A percentile compares a stretch with the other conserved stretches of the same genome.
Evolutionary conservation across 2,888 invertebrate genomes (phyloP).

Genomic region (Cyaniris semiargus): DNA sequence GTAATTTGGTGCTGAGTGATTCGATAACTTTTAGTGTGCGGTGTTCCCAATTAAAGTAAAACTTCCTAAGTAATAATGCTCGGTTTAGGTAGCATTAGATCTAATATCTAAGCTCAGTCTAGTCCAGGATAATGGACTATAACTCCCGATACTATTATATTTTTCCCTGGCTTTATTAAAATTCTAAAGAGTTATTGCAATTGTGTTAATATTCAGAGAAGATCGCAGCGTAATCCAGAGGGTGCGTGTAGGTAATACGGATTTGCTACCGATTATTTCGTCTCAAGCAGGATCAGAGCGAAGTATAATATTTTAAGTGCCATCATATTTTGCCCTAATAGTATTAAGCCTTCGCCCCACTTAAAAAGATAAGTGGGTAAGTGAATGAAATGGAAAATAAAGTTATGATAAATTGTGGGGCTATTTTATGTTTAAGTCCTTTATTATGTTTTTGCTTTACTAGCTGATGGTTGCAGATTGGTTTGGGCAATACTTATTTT

Average conservation of each 20-base stretch:
- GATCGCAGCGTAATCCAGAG: not conserved
- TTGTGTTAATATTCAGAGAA: not conserved
- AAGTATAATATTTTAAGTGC: not conserved
- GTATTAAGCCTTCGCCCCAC: conserved; percentile 4
- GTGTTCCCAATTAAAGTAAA: too few relatives aligned
- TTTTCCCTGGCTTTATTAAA: not conserved
- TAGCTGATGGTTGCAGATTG: too few relatives aligned
- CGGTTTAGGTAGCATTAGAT: not conserved
- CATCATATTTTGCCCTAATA: conserved; percentile 8
- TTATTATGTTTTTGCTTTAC: too few relatives aligned
- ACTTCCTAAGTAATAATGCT: too few relatives aligned
- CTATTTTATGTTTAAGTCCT: not conserved
- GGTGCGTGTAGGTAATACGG: not conserved
- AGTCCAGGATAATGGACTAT: not conserved
- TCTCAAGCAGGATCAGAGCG: not conserved
- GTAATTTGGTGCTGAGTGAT: too few relatives aligned
- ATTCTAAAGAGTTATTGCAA: conserved; percentile 10
- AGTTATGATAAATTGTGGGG: not conserved
- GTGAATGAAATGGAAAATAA: not conserved
- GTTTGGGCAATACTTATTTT: too few relatives aligned
- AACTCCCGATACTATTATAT: not conserved
- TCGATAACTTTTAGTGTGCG: too few relatives aligned
- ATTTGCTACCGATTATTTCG: not conserved
- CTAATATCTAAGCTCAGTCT: not conserved
- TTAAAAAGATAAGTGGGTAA: not conserved